Conservation (phyloP, 2,797 vertebrate genomes). For the Calcarius lapponicus region DNA sequence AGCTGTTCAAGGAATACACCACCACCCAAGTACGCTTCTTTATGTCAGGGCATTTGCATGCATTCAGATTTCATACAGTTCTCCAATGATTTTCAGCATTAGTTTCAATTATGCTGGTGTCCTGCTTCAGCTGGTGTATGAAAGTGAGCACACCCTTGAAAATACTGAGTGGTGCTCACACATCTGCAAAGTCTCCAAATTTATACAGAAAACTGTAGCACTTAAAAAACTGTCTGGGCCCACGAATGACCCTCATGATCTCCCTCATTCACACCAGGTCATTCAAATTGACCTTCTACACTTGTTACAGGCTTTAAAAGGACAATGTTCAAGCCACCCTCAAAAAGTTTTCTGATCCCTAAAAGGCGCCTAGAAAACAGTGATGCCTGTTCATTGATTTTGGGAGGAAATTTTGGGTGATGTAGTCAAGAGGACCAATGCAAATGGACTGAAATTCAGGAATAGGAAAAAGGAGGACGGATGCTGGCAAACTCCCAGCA, state of each 20-base stretch:
- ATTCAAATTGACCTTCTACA: not conserved
- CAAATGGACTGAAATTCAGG: not conserved
- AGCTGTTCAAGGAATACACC: slow-evolving; percentile 3
- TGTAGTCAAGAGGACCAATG: not conserved
- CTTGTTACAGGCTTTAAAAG: not conserved
- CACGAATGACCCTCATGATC: not conserved
- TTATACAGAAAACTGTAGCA: not conserved
- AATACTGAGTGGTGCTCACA: not conserved
- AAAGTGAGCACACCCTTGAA: not conserved
- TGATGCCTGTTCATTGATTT: not conserved
- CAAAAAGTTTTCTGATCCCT: not conserved
- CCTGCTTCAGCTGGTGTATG: not conserved
- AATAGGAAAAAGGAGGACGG: not conserved
- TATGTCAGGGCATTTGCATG: not conserved
- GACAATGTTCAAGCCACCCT: not conserved
- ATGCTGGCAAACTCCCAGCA: not conserved
- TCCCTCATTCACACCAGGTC: not conserved
- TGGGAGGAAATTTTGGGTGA: not conserved
- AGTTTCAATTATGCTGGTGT: not conserved
- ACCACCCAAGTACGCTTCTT: not conserved
- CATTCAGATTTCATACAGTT: not conserved
- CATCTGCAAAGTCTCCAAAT: not conserved
- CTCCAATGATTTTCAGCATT: not conserved
- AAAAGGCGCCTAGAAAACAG: not conserved
- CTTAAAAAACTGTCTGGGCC: not conserved